phyloP scores from a whole-genome alignment of 64 coral and sea anemone species.

The Exaiptasia diaphana region DNA sequence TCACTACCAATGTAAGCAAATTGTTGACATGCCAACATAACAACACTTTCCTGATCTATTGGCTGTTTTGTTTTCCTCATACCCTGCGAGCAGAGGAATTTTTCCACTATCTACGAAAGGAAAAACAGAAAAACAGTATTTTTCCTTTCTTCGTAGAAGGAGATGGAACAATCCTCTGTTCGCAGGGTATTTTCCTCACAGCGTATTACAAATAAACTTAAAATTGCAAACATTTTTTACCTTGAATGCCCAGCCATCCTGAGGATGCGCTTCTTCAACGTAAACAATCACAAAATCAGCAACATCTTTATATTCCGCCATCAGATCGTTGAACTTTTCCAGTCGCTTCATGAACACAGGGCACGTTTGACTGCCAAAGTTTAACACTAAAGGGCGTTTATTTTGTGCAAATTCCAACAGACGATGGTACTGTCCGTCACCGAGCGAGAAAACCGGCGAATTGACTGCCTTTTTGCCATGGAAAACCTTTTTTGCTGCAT shows the following conservation, averaged over 20 bases:
- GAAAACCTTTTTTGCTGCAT: conserved; percentile 61
- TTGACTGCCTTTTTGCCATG: conserved; percentile 63
- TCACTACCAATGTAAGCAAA: too few relatives aligned
- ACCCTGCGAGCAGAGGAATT: too few relatives aligned
- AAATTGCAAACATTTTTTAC: neutral
- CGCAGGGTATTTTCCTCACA: too few relatives aligned
- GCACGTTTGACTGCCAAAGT: conserved; percentile 82
- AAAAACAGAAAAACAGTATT: too few relatives aligned
- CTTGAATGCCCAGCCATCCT: conserved; percentile 84
- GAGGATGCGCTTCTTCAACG: conserved; percentile 80
- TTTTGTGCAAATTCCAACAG: conserved; percentile 56
- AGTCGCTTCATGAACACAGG: conserved; percentile 75
- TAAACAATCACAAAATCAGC: conserved; percentile 83
- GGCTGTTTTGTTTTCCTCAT: too few relatives aligned
- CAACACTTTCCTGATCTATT: too few relatives aligned
- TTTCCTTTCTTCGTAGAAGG: too few relatives aligned
- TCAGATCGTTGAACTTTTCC: conserved; percentile 27
- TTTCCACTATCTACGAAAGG: too few relatives aligned
- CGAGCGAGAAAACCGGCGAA: conserved; percentile 57
- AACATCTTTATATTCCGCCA: conserved; percentile 32
- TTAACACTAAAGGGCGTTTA: conserved; percentile 63
- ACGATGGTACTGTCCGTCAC: conserved; percentile 58
- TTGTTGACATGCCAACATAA: too few relatives aligned
- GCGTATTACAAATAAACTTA: too few relatives aligned
- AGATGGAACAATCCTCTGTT: neutral